Evolutionary conservation across 2,797 vertebrate species (phyloP).

Genomic region (Cynodonichthys magdalenae): DNA sequence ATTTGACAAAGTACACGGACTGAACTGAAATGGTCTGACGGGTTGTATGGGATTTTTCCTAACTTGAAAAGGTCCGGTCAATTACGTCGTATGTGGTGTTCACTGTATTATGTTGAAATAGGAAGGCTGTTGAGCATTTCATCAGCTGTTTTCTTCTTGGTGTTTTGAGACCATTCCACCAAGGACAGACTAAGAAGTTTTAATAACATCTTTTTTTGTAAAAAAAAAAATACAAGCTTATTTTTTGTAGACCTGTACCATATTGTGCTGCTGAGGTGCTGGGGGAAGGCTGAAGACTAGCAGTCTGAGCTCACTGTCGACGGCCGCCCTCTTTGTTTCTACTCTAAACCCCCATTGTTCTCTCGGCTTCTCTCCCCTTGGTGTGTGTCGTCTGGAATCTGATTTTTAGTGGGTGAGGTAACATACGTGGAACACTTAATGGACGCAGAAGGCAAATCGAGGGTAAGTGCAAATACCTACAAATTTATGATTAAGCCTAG

Average conservation of each 20-base stretch:
- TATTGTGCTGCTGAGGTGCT: conserved; percentile 86
- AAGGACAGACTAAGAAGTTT: conserved; percentile 83
- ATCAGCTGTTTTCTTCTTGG: conserved; percentile 74
- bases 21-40: conserved; percentile 59
- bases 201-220: conserved; percentile 20
- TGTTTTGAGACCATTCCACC: conserved; percentile 71
- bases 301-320: conserved; percentile 93
- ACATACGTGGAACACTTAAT: conserved; percentile 99
- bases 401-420: conserved; percentile 99
- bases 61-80: conserved; percentile 62
- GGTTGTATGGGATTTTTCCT: conserved; percentile 55
- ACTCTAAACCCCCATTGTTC: conserved; percentile 99
- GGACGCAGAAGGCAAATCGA: conserved; percentile 99
- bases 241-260: conserved; percentile 97
- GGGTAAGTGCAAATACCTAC: conserved; percentile 95
- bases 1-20: conserved; percentile 56
- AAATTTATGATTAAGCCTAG: conserved; percentile 74
- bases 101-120: conserved; percentile 55
- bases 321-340: conserved; percentile 91
- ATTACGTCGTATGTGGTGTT: conserved; percentile 62
- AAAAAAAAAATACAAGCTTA: conserved; percentile 61
- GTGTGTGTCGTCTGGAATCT: conserved; percentile 99
- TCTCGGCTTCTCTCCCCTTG: conserved; percentile 99
- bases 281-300: conserved; percentile 90
- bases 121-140: conserved; percentile 63